phyloP scores from a whole-genome alignment of 1,140 invertebrate species.

The Drosophila parabipectinata region DNA sequence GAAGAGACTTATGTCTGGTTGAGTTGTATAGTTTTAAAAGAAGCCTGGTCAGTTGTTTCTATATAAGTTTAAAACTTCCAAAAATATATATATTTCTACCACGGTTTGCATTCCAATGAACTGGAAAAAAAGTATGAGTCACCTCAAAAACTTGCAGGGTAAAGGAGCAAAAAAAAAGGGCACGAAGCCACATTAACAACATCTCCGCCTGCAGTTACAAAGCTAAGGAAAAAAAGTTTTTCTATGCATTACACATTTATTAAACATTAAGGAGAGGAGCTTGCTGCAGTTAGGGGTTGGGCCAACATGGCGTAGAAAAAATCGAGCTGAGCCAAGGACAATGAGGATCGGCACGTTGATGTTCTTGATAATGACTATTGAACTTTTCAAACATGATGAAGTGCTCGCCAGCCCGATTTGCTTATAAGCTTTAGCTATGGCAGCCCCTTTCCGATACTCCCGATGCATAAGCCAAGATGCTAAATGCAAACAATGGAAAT shows the following conservation, averaged over 20 bases:
- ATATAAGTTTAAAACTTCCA: too few species aligned
- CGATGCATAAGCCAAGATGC: conserved; percentile 45
- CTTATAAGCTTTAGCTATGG: conserved; percentile 30
- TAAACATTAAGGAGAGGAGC: conserved; percentile 68
- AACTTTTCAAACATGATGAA: conserved; percentile 79
- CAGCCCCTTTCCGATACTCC: conserved; percentile 1
- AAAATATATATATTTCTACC: neutral
- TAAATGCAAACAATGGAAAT: conserved; percentile 56
- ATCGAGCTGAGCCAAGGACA: conserved; percentile 33
- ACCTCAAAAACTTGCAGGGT: conserved; percentile 26
- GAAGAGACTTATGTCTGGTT: too few species aligned
- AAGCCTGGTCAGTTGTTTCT: too few species aligned
- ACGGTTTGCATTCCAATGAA: conserved; percentile 41
- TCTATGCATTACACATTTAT: conserved; percentile 80
- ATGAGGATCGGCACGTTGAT: conserved; percentile 73
- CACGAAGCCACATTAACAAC: conserved; percentile 30
- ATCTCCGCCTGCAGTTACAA: conserved; percentile 21
- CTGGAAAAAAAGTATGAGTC: conserved; percentile 63
- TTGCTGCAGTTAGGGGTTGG: conserved; percentile 66
- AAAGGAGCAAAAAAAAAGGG: conserved; percentile 33
- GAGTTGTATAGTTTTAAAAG: too few species aligned
- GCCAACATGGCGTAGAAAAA: conserved; percentile 12
- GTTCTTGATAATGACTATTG: conserved; percentile 79
- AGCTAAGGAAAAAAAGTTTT: conserved; percentile 54
- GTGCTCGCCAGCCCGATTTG: conserved; percentile 46